Base-by-base conservation (phyloP, 2,797 vertebrate species). In the Chrysocyon brachyurus region DNA sequence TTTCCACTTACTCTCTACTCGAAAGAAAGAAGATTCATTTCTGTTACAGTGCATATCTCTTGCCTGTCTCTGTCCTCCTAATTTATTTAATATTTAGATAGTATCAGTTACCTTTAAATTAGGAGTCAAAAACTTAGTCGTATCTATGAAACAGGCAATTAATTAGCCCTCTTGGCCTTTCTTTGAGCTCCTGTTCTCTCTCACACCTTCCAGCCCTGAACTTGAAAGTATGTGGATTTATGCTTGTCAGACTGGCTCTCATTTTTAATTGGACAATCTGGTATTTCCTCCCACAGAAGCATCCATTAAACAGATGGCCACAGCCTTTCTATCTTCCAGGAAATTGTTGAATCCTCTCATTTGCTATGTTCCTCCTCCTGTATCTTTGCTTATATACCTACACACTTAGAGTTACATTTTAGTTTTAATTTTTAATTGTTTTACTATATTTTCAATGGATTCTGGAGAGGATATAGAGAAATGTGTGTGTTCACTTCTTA, bases 271-370 rank as follows among this genome's bases (percentile, higher is more conserved):
- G 8, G 1, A 85, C 2, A n/a, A 61, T 56, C 31, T 75, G 15
- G 14, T 63, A 1, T 75, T 83, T 59, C 9, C n/a, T 73, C 19
- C 12, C 3, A 28, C 0, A 78, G 22, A 81, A 54, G 4, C 54
- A 77, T 16, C 1, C 40, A 54, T n/a, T 93, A 87, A 93, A 28
- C 1, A 6, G 26, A 82, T 31, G 17, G 12, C 19, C 22, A 91
- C 0, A 22, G 3, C 72, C 16, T 88, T 90, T 90, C 24, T 36
- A 40, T 28, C 3, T 72, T 24, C 16, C 3, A 77, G 22, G 12
- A 83, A 73, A 87, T 17, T 64, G 15, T n/a, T 95, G 46, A 92
- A 57, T 49, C 77, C 8, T 68, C 54, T 61, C 54, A 59, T 59
- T 64, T 68, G 11, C 4, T 56, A 28, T 72, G 17, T 36, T 84